These are phyloP conservation scores for Choristoneura rosaceana DNA, from an alignment of 2,888 invertebrate genomes.

Conservation along the genomic window DNA sequence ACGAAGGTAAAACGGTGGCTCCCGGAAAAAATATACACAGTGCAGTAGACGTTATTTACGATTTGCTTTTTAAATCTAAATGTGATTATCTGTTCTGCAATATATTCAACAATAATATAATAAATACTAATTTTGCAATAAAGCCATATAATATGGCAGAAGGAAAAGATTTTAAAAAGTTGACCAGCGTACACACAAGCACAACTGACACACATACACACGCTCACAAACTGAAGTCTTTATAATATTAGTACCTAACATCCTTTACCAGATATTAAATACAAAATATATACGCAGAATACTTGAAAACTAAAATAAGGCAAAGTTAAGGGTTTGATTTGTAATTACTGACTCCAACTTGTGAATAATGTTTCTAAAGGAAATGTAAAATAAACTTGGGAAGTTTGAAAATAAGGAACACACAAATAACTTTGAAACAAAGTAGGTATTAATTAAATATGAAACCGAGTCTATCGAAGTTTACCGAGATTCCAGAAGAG, in stretches of 20 bases:
- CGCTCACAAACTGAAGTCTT: too few species aligned
- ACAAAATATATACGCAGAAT: slow-evolving; percentile 1
- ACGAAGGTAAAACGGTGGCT: too few species aligned
- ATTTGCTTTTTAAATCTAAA: too few species aligned
- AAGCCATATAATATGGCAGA: too few species aligned
- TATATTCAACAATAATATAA: too few species aligned
- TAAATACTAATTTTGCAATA: too few species aligned
- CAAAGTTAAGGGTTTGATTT: slow-evolving; percentile 23
- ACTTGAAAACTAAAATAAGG: slow-evolving; percentile 20
- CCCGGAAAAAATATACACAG: too few species aligned
- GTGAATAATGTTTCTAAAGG: slow-evolving; percentile 18
- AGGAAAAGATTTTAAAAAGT: too few species aligned
- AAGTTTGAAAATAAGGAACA: slow-evolving; percentile 8
- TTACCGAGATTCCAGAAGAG: not conserved
- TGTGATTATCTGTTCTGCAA: too few species aligned
- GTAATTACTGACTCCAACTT: slow-evolving; percentile 28
- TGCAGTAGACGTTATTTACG: too few species aligned
- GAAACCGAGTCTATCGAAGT: slow-evolving; percentile 29
- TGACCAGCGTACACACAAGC: too few species aligned
- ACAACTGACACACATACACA: too few species aligned
- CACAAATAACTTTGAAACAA: slow-evolving; percentile 11
- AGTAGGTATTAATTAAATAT: slow-evolving; percentile 17
- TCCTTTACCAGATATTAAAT: not conserved
- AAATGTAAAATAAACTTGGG: slow-evolving; percentile 25
- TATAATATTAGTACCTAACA: not conserved